These are phyloP conservation scores for Eupeodes luniger DNA, from an alignment of 2,888 invertebrate genomes.

Conservation along the genomic window DNA sequence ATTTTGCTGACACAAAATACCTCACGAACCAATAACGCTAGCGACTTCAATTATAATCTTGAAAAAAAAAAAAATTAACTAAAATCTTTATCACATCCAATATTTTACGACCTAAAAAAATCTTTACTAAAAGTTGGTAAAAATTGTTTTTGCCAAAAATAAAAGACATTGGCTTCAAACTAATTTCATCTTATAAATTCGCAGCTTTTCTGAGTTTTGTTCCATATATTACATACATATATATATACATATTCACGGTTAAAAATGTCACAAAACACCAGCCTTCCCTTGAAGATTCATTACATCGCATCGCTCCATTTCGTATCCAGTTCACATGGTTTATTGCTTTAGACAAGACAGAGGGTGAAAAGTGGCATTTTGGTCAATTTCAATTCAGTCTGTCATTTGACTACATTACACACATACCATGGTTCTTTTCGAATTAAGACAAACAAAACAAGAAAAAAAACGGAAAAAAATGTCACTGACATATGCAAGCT, in stretches of 20 bases:
- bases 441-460: slow-evolving; percentile 41
- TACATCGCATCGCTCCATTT: background rate
- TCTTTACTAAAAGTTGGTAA: no score
- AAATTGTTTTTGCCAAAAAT: no score
- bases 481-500: slow-evolving; percentile 69
- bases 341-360: slow-evolving; percentile 21
- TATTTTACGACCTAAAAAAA: no score
- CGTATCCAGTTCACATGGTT: slow-evolving; percentile 26
- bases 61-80: no score
- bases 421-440: slow-evolving; percentile 2
- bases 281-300: slow-evolving; percentile 1
- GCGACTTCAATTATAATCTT: no score
- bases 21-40: no score
- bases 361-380: slow-evolving; percentile 51
- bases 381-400: slow-evolving; percentile 69
- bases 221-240: slow-evolving; percentile 56
- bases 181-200: background rate
- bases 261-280: slow-evolving; percentile 7
- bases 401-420: slow-evolving; percentile 65
- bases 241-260: slow-evolving; percentile 18
- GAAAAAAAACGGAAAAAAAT: slow-evolving; percentile 40
- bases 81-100: no score
- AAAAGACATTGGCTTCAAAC: background rate
- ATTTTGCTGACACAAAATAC: no score
- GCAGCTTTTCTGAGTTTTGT: background rate